Evolutionary conservation across 2,888 invertebrate genomes (phyloP).

Genomic region (Dryocosmus kuriphilus): DNA sequence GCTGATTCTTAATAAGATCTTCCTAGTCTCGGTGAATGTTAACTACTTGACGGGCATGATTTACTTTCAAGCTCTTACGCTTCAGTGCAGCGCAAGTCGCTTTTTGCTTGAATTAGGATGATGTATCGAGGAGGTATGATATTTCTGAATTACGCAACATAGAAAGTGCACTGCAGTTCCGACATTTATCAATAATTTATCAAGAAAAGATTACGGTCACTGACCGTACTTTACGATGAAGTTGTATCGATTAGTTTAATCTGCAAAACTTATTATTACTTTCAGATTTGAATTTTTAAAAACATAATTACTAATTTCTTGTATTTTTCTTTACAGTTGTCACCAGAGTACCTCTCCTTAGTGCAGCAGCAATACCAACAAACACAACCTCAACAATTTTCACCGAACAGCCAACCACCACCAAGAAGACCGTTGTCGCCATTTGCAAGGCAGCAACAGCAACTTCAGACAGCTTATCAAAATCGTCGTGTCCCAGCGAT

Average conservation of each 20-base stretch:
- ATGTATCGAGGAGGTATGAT: slow-evolving; percentile 45
- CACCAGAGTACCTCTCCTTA: slow-evolving; percentile 71
- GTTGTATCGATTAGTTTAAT: slow-evolving; percentile 15
- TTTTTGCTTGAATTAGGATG: slow-evolving; percentile 44
- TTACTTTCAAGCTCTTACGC: slow-evolving; percentile 30
- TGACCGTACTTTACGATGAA: slow-evolving; percentile 27
- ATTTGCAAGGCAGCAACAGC: slow-evolving; percentile 72
- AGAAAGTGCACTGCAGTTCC: slow-evolving; percentile 34
- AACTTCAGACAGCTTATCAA: slow-evolving; percentile 72
- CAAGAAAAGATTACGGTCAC: slow-evolving; percentile 40
- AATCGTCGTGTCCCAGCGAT: slow-evolving; percentile 71
- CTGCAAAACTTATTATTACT: slow-evolving; percentile 1
- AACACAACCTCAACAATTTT: slow-evolving; percentile 37
- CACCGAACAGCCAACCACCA: slow-evolving; percentile 54
- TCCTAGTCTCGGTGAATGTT: slow-evolving; percentile 33
- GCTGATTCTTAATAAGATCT: slow-evolving; percentile 28
- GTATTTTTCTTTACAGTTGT: slow-evolving; percentile 66
- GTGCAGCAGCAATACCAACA: slow-evolving; percentile 69
- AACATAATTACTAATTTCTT: slow-evolving; percentile 1
- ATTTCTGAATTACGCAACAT: slow-evolving; percentile 38
- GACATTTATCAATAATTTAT: slow-evolving; percentile 45
- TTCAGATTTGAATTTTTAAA: background rate
- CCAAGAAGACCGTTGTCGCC: slow-evolving; percentile 67
- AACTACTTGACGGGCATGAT: slow-evolving; percentile 31
- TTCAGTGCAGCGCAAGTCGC: slow-evolving; percentile 39